Percentiles rank a stretch among this genome's conserved stretches.
phyloP scores from a whole-genome alignment of 2,797 vertebrate species.

The Micromesistius poutassou region DNA sequence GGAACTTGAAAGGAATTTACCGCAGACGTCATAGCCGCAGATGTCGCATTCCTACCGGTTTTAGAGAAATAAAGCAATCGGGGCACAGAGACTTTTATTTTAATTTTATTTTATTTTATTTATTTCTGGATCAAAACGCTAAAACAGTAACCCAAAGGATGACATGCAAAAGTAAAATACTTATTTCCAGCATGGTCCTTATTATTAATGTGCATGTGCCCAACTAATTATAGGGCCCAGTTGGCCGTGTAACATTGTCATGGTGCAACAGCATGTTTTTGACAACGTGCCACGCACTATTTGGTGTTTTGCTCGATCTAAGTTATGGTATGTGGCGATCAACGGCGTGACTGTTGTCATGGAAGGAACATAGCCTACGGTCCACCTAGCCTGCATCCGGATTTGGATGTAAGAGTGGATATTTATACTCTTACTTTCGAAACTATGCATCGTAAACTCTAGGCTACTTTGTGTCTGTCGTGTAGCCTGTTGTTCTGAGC shows the following conservation, averaged over 20 bases:
- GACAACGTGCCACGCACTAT: background rate
- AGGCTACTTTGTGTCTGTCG: constrained; percentile 25
- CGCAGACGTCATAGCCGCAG: constrained; percentile 15
- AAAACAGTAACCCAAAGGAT: no score
- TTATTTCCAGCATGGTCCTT: no score
- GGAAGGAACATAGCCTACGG: no score
- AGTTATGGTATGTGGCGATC: background rate
- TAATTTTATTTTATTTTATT: no score
- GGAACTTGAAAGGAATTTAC: constrained; percentile 24
- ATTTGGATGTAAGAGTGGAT: constrained; percentile 66
- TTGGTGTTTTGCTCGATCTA: background rate
- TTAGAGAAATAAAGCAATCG: background rate
- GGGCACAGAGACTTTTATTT: no score
- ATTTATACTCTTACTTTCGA: constrained; percentile 74
- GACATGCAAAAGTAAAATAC: no score
- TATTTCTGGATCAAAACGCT: no score
- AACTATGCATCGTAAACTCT: constrained; percentile 63
- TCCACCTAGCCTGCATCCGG: constrained; percentile 28
- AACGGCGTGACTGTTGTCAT: no score
- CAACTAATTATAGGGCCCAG: no score
- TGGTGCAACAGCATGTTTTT: background rate
- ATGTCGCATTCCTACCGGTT: background rate
- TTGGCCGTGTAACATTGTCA: background rate
- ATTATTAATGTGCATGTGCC: no score
- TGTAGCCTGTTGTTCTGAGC: constrained; percentile 3